Evolutionary conservation across 2,888 invertebrate species (phyloP).

Genomic region (Drosophila aldrichi): DNA sequence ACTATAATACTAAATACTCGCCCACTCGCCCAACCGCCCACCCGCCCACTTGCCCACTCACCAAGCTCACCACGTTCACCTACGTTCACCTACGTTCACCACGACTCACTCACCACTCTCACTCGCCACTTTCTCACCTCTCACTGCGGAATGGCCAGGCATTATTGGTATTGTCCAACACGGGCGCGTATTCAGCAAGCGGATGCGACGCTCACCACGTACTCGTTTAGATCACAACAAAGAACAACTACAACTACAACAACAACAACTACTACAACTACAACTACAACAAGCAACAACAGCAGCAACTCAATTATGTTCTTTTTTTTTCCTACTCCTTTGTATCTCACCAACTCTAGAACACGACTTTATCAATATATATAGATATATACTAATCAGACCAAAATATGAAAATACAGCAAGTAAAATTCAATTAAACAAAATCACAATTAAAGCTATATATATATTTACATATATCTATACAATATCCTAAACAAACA

Average conservation of each 20-base stretch:
- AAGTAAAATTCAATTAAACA: slow-evolving; percentile 29
- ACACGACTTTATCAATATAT: slow-evolving; percentile 34
- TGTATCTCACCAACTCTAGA: slow-evolving; percentile 38
- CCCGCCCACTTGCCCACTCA: slow-evolving; percentile 9
- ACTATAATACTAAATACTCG: slow-evolving; percentile 38
- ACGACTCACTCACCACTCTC: slow-evolving; percentile 15
- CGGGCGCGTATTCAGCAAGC: slow-evolving; percentile 29
- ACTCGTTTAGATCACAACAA: slow-evolving; percentile 53
- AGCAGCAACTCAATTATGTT: slow-evolving; percentile 29
- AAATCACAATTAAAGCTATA: slow-evolving; percentile 31
- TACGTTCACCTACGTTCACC: slow-evolving; percentile 11
- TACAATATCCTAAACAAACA: slow-evolving; percentile 4
- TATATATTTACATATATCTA: background rate
- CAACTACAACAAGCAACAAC: slow-evolving; percentile 15
- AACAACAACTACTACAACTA: background rate
- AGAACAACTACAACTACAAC: slow-evolving; percentile 22
- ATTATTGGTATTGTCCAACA: slow-evolving; percentile 39
- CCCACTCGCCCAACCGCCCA: slow-evolving; percentile 39
- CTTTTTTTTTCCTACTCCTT: slow-evolving; percentile 7
- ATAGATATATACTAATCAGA: slow-evolving; percentile 30
- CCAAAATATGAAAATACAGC: slow-evolving; percentile 9
- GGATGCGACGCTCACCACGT: slow-evolving; percentile 41
- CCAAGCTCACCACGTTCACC: slow-evolving; percentile 8
- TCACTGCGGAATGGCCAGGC: slow-evolving; percentile 57
- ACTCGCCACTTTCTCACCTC: slow-evolving; percentile 20